phyloP scores from a whole-genome alignment of 1,140 invertebrate genomes.

The Oryctes rhinoceros region DNA sequence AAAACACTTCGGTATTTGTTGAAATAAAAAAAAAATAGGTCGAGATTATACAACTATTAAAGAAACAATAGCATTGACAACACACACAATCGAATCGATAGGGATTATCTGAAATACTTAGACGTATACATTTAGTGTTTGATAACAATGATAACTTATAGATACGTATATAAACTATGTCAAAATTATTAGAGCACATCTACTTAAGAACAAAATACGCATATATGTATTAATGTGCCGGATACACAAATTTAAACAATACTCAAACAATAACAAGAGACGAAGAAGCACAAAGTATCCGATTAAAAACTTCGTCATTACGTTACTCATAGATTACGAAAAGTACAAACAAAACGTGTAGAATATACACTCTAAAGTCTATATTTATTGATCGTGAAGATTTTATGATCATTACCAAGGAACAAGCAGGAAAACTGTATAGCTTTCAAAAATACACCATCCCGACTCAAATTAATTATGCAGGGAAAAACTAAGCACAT shows the following conservation, averaged over 20 bases:
- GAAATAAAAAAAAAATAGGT: constrained; percentile 27
- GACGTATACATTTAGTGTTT: too few species aligned
- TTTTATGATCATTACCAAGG: neutral
- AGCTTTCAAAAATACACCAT: neutral
- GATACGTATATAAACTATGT: too few species aligned
- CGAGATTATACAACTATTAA: neutral
- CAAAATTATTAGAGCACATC: too few species aligned
- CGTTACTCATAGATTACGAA: neutral
- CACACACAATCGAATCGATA: neutral
- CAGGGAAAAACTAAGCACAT: neutral
- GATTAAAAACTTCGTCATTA: neutral
- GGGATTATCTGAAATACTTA: neutral
- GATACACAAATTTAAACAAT: neutral
- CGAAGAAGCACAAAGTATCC: neutral
- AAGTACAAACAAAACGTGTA: neutral
- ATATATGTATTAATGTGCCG: neutral
- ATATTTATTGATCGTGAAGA: constrained; percentile 19
- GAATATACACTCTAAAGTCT: neutral
- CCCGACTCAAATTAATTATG: neutral
- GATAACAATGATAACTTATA: too few species aligned
- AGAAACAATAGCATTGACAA: constrained; percentile 12
- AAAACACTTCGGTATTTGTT: too few species aligned
- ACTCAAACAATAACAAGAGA: neutral
- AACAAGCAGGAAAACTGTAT: neutral
- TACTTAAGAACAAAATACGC: too few species aligned